phyloP scores from a whole-genome alignment of 1,140 invertebrate species.

The Hyles vespertilio region DNA sequence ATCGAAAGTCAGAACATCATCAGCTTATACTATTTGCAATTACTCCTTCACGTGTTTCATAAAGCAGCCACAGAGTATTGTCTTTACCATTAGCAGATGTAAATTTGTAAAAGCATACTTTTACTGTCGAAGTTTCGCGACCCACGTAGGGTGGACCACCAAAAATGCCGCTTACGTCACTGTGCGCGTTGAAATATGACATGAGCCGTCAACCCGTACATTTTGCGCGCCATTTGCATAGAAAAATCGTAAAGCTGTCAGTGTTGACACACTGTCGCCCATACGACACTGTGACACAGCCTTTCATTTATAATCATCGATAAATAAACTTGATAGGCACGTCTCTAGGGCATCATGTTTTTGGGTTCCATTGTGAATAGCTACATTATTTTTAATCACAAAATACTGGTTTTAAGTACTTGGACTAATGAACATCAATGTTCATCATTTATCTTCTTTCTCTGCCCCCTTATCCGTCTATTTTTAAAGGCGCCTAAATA shows the following conservation, averaged over 20 bases:
- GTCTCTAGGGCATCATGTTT: neutral
- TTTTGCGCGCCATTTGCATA: slow-evolving; percentile 47
- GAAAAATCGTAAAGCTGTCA: slow-evolving; percentile 42
- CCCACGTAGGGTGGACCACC: neutral
- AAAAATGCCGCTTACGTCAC: slow-evolving; percentile 1
- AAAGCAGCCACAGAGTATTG: too few species aligned
- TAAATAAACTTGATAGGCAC: neutral
- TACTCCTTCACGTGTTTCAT: too few species aligned
- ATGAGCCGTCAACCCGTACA: slow-evolving; percentile 30
- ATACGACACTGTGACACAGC: slow-evolving; percentile 17
- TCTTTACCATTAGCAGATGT: neutral
- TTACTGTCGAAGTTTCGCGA: neutral
- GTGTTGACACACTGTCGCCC: slow-evolving; percentile 29
- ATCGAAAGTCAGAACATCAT: too few species aligned
- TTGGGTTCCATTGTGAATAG: neutral
- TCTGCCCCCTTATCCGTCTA: too few species aligned
- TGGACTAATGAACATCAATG: too few species aligned
- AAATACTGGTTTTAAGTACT: too few species aligned
- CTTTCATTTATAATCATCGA: slow-evolving; percentile 1
- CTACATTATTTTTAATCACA: too few species aligned
- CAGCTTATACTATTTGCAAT: too few species aligned
- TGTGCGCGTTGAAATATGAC: slow-evolving; percentile 31
- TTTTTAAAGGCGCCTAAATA: too few species aligned
- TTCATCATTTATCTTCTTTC: too few species aligned
- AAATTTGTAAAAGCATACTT: neutral